Evolutionary conservation across 2,888 invertebrate species (phyloP).

Genomic region (Teleogryllus oceanicus): DNA sequence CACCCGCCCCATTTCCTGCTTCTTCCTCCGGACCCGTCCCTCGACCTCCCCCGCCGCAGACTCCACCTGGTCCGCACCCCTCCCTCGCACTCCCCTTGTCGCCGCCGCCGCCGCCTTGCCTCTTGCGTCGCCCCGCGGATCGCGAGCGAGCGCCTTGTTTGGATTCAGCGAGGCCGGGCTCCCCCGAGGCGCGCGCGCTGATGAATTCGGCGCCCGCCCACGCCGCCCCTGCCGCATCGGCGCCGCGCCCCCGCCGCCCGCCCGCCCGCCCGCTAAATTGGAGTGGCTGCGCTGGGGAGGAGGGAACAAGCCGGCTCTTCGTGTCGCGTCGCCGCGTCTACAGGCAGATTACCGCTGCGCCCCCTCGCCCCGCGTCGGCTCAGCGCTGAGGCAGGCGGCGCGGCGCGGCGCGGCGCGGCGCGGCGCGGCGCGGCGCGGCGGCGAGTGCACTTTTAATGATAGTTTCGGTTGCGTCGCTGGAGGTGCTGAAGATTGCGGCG

Average conservation of each 20-base stretch:
- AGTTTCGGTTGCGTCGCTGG: too few species aligned
- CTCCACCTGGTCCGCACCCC: too few species aligned
- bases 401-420: too few species aligned
- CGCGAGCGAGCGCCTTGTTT: background rate
- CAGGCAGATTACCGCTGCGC: background rate
- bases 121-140: background rate
- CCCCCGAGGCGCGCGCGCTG: background rate
- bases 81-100: background rate
- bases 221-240: background rate
- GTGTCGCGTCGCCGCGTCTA: background rate
- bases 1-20: too few species aligned
- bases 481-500: too few species aligned
- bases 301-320: conserved; percentile 1
- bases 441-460: too few species aligned
- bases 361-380: too few species aligned
- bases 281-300: background rate
- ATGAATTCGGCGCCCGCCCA: background rate
- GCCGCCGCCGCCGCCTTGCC: background rate
- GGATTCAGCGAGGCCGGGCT: background rate
- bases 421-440: too few species aligned
- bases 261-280: background rate
- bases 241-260: background rate
- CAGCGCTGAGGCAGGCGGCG: too few species aligned
- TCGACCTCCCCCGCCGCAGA: too few species aligned
- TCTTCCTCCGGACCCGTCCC: too few species aligned